Conservation (phyloP, 2,888 invertebrate species). For the Orthosia gothica region DNA sequence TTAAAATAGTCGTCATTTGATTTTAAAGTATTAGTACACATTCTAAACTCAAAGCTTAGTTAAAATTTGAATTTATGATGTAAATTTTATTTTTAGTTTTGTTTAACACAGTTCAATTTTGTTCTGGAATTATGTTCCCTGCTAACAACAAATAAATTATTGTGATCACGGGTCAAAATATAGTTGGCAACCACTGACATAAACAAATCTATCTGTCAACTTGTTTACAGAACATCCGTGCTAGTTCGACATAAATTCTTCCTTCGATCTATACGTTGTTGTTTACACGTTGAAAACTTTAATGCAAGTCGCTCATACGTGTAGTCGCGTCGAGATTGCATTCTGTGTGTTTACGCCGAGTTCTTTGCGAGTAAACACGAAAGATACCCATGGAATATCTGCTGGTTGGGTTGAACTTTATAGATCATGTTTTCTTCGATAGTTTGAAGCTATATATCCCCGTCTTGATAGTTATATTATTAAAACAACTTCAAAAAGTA, state of each 20-base stretch:
- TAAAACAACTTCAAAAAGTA: background rate
- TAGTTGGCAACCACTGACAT: background rate
- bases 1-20: no score
- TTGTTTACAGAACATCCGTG: slow-evolving; percentile 57
- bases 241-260: slow-evolving; percentile 56
- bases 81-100: no score
- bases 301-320: slow-evolving; percentile 54
- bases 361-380: slow-evolving; percentile 42
- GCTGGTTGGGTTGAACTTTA: slow-evolving; percentile 20
- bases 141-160: no score
- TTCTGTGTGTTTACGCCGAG: slow-evolving; percentile 47
- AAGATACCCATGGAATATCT: slow-evolving; percentile 23
- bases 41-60: no score
- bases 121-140: no score
- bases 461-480: background rate
- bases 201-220: slow-evolving; percentile 63
- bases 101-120: no score
- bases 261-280: slow-evolving; percentile 52
- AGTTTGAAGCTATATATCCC: background rate
- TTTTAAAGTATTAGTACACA: no score
- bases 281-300: slow-evolving; percentile 55
- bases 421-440: slow-evolving; percentile 4
- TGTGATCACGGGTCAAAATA: no score
- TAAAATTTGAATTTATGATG: no score
- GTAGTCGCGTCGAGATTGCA: slow-evolving; percentile 44